Evolutionary conservation across 2,888 invertebrate species (phyloP), one percentile per base, ranked within the genome.

Genomic region (Allophyes oxyacanthae): DNA sequence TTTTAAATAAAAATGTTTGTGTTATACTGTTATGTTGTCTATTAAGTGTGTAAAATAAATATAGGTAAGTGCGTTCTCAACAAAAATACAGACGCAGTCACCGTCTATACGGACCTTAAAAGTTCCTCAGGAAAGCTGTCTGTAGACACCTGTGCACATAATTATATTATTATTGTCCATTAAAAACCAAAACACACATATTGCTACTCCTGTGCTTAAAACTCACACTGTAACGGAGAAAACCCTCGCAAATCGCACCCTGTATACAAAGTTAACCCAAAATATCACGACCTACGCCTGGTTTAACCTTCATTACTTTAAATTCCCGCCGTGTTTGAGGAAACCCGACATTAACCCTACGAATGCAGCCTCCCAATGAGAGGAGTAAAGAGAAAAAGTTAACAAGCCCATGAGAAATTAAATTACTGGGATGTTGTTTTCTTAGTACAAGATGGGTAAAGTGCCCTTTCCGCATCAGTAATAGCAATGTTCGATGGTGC

Each of bases 401-500:
- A 70, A 59, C 50, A 53, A 53, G 54, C 43, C 50, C 51, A 48
- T 57, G 63, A 71, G 70, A 74, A 79, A 81, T 80, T 77, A 77
- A 79, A 79, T 81, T 78, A 77, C 50, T 45, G 30, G 37, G 14
- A 53, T 44, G 69, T 57, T 77, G 70, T 79, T 75, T 80, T 71
- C 68, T 55, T 44, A 60, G 60, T 36, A 65, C 64, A 8, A 65
- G 67, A 72, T 70, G 71, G 72, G 77, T 62, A 64, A 51, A 74
- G 75, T 66, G 64, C 53, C 62, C 59, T 46, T 14, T 1, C 36
- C 51, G n/a, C 43, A 50, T 60, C 33, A 37, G 49, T 61, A 61
- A 71, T 54, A 20, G 49, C 54, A 50, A 51, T 51, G 57, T 60
- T 67, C 61, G 28, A 56, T 46, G 57, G 52, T 54, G 42, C 60